Evolutionary conservation across 2,888 invertebrate species (phyloP), one percentile per base, ranked within the genome.

Genomic region (Ommatoiulus sabulosus): DNA sequence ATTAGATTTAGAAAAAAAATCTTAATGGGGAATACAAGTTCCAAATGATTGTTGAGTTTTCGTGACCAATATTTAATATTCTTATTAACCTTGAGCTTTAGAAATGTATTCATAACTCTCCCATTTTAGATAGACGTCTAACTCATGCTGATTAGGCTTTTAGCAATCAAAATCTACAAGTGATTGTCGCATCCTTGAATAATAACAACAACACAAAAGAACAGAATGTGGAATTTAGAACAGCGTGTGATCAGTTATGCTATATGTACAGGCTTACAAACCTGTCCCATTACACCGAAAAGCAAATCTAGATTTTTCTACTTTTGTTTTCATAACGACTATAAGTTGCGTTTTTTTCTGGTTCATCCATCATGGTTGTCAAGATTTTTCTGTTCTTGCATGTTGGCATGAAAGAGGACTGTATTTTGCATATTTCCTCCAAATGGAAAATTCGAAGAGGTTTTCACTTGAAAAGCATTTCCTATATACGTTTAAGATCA

Each of bases 201-300:
- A 57, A n/a, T 1, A n/a, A n/a, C 10, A 57, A 57, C 17, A 4
- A n/a, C 4, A n/a, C n/a, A 3, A 12, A 57, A 57, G 3, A n/a
- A n/a, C 57, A 57, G n/a, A n/a, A 17, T 57, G 57, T n/a, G n/a
- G 3, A n/a, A n/a, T 57, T 46, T 57, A n/a, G 12, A 57, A n/a
- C n/a, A n/a, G 57, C 57, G 4, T 52, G 15, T 52, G 15, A 52
- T 52, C 15, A 57, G 17, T 57, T 57, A 57, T n/a, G 0, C 35
- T n/a, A n/a, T 57, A n/a, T 15, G n/a, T n/a, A 52, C 15, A 0
- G 0, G 57, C n/a, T n/a, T 57, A 57, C n/a, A 57, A 52, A 52
- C 57, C 57, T n/a, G 57, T 57, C 57, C n/a, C 57, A 57, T 57
- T 57, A n/a, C 57, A 57, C n/a, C 57, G n/a, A 57, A 57, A 17